Evolutionary conservation across 2,888 invertebrate genomes (phyloP), one percentile per base, ranked within the genome.

Genomic region (Cheilosia vulpina): DNA sequence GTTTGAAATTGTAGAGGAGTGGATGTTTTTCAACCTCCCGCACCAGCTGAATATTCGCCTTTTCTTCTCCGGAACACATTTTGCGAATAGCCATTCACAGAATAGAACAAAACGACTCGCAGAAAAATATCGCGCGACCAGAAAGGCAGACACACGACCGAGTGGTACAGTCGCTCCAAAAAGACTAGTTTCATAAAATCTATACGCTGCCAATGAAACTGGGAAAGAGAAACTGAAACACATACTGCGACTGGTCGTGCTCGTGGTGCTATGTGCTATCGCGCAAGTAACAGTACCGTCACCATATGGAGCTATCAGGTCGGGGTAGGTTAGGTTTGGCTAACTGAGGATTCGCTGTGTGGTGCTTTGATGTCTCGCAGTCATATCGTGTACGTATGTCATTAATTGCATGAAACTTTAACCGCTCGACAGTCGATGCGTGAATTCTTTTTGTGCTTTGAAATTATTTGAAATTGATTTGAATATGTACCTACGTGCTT

Each of bases 161-260:
- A 45, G 9, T 15, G 19, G 71, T 71, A 58, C 60, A 58, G 71
- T 71, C 60, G 71, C 60, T 17, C 1, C 50, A 7, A 15, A 60
- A 41, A 24, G 71, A 71, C 71, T 71, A 41, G 71, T 71, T 60
- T 71, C 71, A 60, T 53, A 50, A 50, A 58, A 58, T 58, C 38
- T 11, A 53, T 52, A 53, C n/a, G 21, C 17, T 27, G 50, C 4
- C 66, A 43, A 5, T 43, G 66, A 55, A 68, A 57, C 55, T 60
- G 21, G 47, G 27, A n/a, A 15, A n/a, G 19, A 13, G 24, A 38
- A 38, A 38, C 38, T 38, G 13, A 38, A 13, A 38, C 2, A 38
- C 13, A 3, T 38, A 38, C 13, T 17, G 43, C 24, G 41, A 55
- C 43, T 27, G 45, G 24, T 24, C 38, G 60, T 38, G 60, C 71